A percentile compares a stretch with the other conserved stretches of the same genome.
phyloP scores from a whole-genome alignment of 53 echinoderm and acorn worm species.

The Hippasteria phrygiana region DNA sequence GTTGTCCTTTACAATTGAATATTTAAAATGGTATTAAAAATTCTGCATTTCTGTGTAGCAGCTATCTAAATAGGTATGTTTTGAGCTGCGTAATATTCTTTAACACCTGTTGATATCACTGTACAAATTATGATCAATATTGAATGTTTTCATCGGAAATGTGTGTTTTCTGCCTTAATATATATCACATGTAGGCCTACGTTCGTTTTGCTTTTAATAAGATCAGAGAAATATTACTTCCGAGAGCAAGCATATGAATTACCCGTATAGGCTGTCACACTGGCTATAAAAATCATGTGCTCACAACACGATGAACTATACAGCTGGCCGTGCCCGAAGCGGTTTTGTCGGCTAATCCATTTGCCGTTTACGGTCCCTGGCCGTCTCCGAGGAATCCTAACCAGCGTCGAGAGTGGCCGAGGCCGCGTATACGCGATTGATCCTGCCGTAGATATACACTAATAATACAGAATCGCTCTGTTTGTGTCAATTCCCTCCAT shows the following conservation, averaged over 20 bases:
- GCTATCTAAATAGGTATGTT: too few species aligned
- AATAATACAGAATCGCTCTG: background rate
- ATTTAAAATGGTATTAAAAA: too few species aligned
- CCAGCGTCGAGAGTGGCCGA: background rate
- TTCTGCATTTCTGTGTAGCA: too few species aligned
- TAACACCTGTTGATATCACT: background rate
- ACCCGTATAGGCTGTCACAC: background rate
- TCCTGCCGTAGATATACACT: background rate
- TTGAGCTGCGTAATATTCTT: background rate
- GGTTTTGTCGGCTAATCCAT: background rate
- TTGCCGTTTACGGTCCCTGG: background rate
- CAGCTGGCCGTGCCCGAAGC: background rate
- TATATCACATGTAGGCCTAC: too few species aligned
- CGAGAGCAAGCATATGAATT: background rate
- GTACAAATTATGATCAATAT: too few species aligned
- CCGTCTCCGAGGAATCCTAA: background rate
- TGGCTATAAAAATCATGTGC: background rate
- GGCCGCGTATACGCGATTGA: background rate
- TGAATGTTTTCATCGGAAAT: too few species aligned
- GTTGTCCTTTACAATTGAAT: too few species aligned
- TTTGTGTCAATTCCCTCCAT: background rate
- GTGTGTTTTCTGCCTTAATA: too few species aligned
- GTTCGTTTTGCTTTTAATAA: too few species aligned
- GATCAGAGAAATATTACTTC: background rate
- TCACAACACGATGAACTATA: background rate